These are phyloP conservation scores for Pseudopleuronectes americanus DNA, from an alignment of 2,797 vertebrate species.

Conservation along the genomic window DNA sequence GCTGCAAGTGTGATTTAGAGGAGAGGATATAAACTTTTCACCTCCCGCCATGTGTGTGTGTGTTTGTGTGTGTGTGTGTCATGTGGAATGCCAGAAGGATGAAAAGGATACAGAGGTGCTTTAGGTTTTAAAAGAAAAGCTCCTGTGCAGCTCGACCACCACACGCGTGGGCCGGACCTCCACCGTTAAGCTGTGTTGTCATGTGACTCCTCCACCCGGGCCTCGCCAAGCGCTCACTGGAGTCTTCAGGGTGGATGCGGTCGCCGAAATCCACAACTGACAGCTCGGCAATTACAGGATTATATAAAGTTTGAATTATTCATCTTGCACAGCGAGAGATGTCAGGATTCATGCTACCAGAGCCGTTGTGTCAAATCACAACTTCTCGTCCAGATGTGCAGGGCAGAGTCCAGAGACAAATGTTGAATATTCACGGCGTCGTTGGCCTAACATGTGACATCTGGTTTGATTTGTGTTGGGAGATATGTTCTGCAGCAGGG, in stretches of 20 bases:
- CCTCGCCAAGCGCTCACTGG: constrained; percentile 31
- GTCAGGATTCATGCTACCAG: constrained; percentile 48
- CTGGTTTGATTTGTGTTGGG: constrained; percentile 52
- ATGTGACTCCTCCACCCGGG: constrained; percentile 23
- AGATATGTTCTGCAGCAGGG: constrained; percentile 42
- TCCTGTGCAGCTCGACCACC: neutral
- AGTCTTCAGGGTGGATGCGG: constrained; percentile 55
- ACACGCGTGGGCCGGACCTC: neutral
- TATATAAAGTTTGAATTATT: constrained; percentile 50
- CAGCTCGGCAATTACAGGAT: constrained; percentile 56
- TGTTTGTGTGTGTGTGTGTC: no score
- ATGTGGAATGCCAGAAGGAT: no score
- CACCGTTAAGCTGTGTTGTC: constrained; percentile 7
- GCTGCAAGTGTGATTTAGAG: no score
- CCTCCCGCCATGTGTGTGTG: no score
- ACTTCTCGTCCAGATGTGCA: constrained; percentile 25
- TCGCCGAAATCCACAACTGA: constrained; percentile 61
- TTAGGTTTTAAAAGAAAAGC: constrained; percentile 25
- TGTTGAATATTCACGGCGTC: constrained; percentile 52
- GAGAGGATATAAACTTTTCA: no score
- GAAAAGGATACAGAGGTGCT: neutral
- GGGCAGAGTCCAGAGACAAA: constrained; percentile 37
- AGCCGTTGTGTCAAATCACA: constrained; percentile 42
- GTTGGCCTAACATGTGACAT: constrained; percentile 45
- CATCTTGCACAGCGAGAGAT: constrained; percentile 43